A percentile compares a stretch with the other conserved stretches of the same genome.
Conservation (phyloP, 2,113 vertebrate species). For the Chauna torquata region DNA sequence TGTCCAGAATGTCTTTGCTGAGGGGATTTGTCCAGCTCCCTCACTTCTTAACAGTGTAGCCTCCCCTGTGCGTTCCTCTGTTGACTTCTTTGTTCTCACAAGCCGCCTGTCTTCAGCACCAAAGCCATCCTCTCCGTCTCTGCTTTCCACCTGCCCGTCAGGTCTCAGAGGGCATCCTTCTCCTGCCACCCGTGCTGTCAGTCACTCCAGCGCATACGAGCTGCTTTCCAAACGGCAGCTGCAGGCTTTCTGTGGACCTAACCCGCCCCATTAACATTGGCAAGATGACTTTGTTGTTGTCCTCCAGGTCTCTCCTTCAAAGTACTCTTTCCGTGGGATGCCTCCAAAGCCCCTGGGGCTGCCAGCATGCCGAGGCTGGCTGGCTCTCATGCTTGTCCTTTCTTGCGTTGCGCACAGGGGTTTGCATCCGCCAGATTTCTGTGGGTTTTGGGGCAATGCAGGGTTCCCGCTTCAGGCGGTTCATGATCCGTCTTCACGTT, state of each 20-base stretch:
- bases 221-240: neutral
- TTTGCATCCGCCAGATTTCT: neutral
- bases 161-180: neutral
- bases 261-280: neutral
- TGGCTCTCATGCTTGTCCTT: neutral
- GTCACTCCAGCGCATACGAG: neutral
- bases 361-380: neutral
- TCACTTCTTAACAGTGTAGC: neutral
- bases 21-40: neutral
- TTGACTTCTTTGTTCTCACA: neutral
- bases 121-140: neutral
- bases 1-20: neutral
- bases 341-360: neutral
- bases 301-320: neutral
- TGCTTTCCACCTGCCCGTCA: neutral
- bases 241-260: neutral
- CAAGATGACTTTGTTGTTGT: neutral
- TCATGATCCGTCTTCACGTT: neutral
- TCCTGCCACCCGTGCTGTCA: neutral
- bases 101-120: neutral
- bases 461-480: neutral
- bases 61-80: fast-evolving
- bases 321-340: neutral
- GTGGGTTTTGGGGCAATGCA: neutral
- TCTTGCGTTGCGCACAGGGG: neutral